phyloP scores from a whole-genome alignment of 2,113 vertebrate genomes.

The Ondatra zibethicus region DNA sequence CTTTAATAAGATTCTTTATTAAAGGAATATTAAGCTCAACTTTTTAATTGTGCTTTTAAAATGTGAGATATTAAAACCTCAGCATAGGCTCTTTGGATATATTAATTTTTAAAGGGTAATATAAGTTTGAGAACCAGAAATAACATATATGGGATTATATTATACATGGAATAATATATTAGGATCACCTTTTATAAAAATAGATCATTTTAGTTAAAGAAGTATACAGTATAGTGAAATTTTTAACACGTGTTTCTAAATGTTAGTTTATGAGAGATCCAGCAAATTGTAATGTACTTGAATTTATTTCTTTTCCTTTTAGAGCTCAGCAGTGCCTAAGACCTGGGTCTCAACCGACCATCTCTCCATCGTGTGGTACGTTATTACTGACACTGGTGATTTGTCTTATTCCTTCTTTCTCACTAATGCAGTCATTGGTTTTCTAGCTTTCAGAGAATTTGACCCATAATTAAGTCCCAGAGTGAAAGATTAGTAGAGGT shows the following conservation, averaged over 20 bases:
- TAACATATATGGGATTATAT: constrained; percentile 10
- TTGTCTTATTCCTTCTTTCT: not conserved
- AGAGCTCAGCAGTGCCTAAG: constrained; percentile 96
- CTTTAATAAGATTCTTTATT: constrained; percentile 11
- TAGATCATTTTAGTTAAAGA: not conserved
- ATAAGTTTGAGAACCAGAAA: constrained; percentile 34
- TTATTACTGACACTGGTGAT: not conserved
- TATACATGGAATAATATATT: constrained; percentile 3
- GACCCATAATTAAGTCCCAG: not conserved
- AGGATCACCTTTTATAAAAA: constrained; percentile 39
- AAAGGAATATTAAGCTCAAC: constrained; percentile 26
- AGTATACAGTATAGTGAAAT: not conserved
- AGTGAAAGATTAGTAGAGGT: not conserved
- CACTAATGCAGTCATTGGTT: not conserved
- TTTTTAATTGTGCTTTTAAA: constrained; percentile 9
- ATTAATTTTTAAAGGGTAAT: constrained; percentile 40
- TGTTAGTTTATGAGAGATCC: constrained; percentile 45
- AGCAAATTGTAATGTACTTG: constrained; percentile 32
- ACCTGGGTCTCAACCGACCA: constrained; percentile 98
- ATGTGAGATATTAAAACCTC: not conserved
- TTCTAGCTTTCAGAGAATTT: constrained; percentile 6
- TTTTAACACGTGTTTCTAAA: constrained; percentile 34
- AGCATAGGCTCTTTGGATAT: not conserved
- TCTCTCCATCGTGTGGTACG: constrained; percentile 98
- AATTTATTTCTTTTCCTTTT: constrained; percentile 36